Evolutionary conservation across 2,888 invertebrate species (phyloP).

Genomic region (Thalpophila matura): DNA sequence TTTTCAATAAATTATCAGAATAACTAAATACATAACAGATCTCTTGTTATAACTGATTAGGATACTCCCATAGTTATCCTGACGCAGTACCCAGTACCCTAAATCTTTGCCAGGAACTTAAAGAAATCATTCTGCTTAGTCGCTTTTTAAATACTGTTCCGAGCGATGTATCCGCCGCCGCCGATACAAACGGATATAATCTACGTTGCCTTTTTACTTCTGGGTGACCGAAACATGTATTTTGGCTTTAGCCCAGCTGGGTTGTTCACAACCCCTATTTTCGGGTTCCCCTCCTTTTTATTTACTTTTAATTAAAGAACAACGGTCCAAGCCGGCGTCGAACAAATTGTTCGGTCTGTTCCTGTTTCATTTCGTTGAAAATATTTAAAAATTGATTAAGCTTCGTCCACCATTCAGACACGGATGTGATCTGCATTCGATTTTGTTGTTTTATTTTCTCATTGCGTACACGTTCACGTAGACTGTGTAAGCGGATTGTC

Average conservation of each 20-base stretch:
- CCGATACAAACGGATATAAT: constrained; percentile 14
- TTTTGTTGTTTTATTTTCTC: not conserved
- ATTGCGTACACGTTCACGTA: too few relatives aligned
- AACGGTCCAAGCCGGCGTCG: not conserved
- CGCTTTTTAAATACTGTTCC: constrained; percentile 10
- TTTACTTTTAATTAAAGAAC: constrained; percentile 45
- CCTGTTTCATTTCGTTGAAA: not conserved
- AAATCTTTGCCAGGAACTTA: too few relatives aligned
- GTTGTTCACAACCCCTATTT: not conserved
- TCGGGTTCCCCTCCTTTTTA: not conserved
- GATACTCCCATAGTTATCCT: too few relatives aligned
- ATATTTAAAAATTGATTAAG: constrained; percentile 14
- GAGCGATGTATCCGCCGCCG: constrained; percentile 7
- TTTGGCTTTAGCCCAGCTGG: constrained; percentile 37
- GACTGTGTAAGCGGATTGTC: not conserved
- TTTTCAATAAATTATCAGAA: too few relatives aligned
- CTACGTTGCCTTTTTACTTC: constrained; percentile 21
- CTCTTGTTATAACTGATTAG: too few relatives aligned
- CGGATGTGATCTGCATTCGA: not conserved
- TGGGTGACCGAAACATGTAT: constrained; percentile 20
- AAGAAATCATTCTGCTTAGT: not conserved
- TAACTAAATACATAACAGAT: too few relatives aligned
- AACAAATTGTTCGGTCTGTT: not conserved
- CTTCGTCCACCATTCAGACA: not conserved
- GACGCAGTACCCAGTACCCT: too few relatives aligned